Evolutionary conservation across 2,888 invertebrate species (phyloP).

Genomic region (Athalia circularis): DNA sequence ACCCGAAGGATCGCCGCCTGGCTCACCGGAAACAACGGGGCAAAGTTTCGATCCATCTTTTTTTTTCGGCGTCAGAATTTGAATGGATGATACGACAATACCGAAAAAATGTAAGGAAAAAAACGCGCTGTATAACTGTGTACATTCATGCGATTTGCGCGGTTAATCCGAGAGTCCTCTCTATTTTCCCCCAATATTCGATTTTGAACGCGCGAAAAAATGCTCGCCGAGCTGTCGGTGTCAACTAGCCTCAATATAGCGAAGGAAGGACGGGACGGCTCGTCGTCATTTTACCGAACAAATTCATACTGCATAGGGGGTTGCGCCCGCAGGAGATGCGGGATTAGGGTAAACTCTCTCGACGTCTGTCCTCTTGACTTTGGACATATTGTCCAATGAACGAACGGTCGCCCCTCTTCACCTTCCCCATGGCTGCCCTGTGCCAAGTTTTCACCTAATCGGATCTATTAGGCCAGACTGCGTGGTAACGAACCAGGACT

Average conservation of each 20-base stretch:
- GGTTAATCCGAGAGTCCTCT: background rate
- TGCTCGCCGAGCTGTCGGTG: background rate
- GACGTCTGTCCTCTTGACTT: slow-evolving; percentile 44
- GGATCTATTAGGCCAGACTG: slow-evolving; percentile 32
- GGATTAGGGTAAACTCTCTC: slow-evolving; percentile 39
- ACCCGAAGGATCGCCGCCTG: background rate
- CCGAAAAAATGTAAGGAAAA: too few relatives aligned
- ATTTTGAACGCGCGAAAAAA: background rate
- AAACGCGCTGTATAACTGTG: too few relatives aligned
- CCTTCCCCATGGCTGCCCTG: background rate
- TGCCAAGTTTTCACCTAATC: slow-evolving; percentile 23
- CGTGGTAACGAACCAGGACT: slow-evolving; percentile 29
- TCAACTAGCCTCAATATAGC: background rate
- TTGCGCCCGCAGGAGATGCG: background rate
- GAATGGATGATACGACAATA: too few relatives aligned
- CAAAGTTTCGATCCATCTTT: background rate
- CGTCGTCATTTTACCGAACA: too few relatives aligned
- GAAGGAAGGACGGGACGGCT: too few relatives aligned
- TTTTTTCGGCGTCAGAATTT: too few relatives aligned
- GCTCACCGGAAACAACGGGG: slow-evolving; percentile 1
- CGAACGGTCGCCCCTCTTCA: background rate
- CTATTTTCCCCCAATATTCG: background rate
- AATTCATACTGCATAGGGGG: background rate
- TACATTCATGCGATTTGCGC: background rate
- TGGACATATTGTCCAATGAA: slow-evolving; percentile 13